Percentiles rank a stretch among this genome's conserved stretches.
phyloP scores from a whole-genome alignment of 2,113 vertebrate species.

The Oreochromis niloticus region DNA sequence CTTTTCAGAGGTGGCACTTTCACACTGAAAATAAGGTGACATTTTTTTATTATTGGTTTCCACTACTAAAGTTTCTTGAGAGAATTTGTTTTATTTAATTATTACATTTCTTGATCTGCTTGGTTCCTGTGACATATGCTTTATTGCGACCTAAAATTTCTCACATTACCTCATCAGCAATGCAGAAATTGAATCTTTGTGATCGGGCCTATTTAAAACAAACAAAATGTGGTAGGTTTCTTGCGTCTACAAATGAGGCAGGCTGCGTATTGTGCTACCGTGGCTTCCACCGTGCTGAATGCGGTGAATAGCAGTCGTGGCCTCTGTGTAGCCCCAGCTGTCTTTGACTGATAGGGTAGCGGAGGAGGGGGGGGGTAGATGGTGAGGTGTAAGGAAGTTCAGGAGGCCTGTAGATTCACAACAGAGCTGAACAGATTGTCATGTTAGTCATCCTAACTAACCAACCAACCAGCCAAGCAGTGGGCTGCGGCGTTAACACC shows the following conservation, averaged over 20 bases:
- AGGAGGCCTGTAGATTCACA: slow-evolving; percentile 46
- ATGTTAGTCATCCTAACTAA: slow-evolving; percentile 79
- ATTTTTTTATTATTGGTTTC: not conserved
- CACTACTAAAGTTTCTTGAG: not conserved
- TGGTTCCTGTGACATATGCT: not conserved
- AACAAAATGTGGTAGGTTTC: slow-evolving; percentile 9
- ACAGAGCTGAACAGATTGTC: slow-evolving; percentile 81
- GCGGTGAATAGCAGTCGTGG: slow-evolving; percentile 85
- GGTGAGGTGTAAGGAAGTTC: slow-evolving; percentile 52
- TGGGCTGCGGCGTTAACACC: slow-evolving; percentile 81
- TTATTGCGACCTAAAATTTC: not conserved
- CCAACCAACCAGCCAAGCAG: slow-evolving; percentile 69
- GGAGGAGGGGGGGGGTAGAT: not conserved
- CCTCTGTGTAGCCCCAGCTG: slow-evolving; percentile 90
- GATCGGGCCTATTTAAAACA: slow-evolving; percentile 14
- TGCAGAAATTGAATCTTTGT: not conserved
- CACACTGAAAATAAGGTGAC: not conserved
- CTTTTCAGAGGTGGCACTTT: not conserved
- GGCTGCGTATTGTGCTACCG: slow-evolving; percentile 25
- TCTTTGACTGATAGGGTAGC: slow-evolving; percentile 82
- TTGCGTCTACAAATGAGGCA: not conserved
- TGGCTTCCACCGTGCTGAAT: slow-evolving; percentile 70
- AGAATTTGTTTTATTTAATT: not conserved
- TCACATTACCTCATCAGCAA: not conserved
- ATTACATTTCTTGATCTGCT: not conserved